Evolutionary conservation across 2,888 invertebrate genomes (phyloP).

Genomic region (Pollenia labialis): DNA sequence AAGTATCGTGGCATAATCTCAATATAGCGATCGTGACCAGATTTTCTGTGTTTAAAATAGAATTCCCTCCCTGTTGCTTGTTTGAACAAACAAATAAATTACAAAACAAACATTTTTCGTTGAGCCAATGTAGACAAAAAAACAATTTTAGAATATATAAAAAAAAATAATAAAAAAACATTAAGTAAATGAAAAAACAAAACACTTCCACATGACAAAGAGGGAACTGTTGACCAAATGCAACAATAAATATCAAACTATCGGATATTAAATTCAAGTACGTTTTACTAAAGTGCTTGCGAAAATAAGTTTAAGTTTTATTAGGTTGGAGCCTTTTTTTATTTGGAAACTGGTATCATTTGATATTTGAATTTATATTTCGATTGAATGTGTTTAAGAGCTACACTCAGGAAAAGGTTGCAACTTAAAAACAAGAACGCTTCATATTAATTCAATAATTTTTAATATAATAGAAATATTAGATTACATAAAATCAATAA

Average conservation of each 20-base stretch:
- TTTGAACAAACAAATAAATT: conserved; percentile 61
- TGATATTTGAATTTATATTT: no score
- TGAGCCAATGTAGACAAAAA: conserved; percentile 20
- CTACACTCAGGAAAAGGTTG: no score
- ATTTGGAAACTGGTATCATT: no score
- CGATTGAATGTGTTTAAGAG: no score
- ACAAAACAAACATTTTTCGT: conserved; percentile 67
- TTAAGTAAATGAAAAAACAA: neutral
- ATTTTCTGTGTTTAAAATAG: conserved; percentile 49
- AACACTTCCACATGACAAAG: conserved; percentile 69
- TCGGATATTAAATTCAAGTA: conserved; percentile 69
- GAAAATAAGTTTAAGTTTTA: conserved; percentile 10
- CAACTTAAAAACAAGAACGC: no score
- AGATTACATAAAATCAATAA: no score
- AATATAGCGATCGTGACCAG: conserved; percentile 69
- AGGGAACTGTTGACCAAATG: conserved; percentile 59
- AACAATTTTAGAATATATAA: conserved; percentile 26
- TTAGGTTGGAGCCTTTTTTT: conserved; percentile 6
- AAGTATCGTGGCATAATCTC: conserved; percentile 63
- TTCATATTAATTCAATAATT: no score
- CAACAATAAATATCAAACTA: conserved; percentile 67
- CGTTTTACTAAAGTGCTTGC: neutral
- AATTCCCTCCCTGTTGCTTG: conserved; percentile 38
- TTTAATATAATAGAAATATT: no score
- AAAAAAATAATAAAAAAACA: conserved; percentile 31